These are phyloP conservation scores for Sycophila texana DNA, from an alignment of 2,888 invertebrate species.

Conservation along the genomic window DNA sequence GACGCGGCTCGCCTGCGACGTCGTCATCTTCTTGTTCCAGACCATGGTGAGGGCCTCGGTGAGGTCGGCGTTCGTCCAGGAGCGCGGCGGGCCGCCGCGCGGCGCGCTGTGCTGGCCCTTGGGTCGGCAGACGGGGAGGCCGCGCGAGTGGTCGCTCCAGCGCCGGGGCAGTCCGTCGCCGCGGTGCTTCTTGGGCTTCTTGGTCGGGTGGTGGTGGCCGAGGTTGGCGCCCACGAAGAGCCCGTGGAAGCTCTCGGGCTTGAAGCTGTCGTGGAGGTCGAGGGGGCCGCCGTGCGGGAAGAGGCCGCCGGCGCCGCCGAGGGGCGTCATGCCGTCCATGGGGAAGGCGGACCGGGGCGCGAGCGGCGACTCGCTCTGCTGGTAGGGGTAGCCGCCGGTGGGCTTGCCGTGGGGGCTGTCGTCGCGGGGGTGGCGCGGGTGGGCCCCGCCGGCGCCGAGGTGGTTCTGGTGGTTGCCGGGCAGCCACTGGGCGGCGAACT, in stretches of 20 bases:
- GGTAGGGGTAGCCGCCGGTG: slow-evolving; percentile 59
- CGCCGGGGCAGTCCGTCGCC: slow-evolving; percentile 66
- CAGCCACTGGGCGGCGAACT: slow-evolving; percentile 72
- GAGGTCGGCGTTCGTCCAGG: slow-evolving; percentile 94
- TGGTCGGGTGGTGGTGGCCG: slow-evolving; percentile 63
- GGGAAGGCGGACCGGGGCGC: slow-evolving; percentile 66
- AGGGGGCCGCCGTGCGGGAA: slow-evolving; percentile 68
- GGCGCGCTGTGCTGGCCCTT: slow-evolving; percentile 95
- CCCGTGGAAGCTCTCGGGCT: slow-evolving; percentile 71
- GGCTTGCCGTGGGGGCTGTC: slow-evolving; percentile 67
- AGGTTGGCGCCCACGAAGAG: slow-evolving; percentile 65
- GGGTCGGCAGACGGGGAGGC: slow-evolving; percentile 84
- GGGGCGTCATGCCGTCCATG: slow-evolving; percentile 65
- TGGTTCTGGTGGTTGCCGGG: slow-evolving; percentile 66
- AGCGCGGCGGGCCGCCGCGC: slow-evolving; percentile 91
- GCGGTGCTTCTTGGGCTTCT: slow-evolving; percentile 71
- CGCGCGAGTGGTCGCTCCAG: slow-evolving; percentile 70
- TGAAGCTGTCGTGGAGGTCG: slow-evolving; percentile 72
- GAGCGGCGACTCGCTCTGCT: slow-evolving; percentile 59
- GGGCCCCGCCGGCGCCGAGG: slow-evolving; percentile 28
- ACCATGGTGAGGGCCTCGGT: slow-evolving; percentile 94
- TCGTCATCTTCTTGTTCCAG: slow-evolving; percentile 97
- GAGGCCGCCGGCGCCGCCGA: slow-evolving; percentile 62
- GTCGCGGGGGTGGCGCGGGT: slow-evolving; percentile 65
- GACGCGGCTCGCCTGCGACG: slow-evolving; percentile 92